phyloP scores from a whole-genome alignment of 2,888 invertebrate species.

The Prosapia bicincta region DNA sequence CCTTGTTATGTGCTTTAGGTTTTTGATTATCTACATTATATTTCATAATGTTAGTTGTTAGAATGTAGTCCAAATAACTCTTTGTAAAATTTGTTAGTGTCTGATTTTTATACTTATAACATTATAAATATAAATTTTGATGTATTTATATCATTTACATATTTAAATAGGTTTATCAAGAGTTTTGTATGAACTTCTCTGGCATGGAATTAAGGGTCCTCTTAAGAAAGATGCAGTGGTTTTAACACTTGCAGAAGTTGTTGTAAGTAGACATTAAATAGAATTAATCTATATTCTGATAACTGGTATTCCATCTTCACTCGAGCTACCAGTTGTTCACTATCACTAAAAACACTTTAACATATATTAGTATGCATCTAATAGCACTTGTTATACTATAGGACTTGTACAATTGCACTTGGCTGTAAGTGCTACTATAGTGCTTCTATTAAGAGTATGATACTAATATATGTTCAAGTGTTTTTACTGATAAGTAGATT shows the following conservation, averaged over 20 bases:
- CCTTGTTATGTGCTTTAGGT: background rate
- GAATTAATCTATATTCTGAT: slow-evolving; percentile 4
- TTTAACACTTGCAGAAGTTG: slow-evolving; percentile 67
- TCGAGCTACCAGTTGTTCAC: background rate
- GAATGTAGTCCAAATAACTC: background rate
- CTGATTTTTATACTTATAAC: too few relatives aligned
- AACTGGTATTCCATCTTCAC: slow-evolving; percentile 14
- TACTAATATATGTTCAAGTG: too few relatives aligned
- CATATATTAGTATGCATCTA: too few relatives aligned
- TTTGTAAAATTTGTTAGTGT: slow-evolving; percentile 48
- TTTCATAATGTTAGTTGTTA: too few relatives aligned
- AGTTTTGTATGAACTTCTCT: slow-evolving; percentile 75
- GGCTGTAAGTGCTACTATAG: too few relatives aligned
- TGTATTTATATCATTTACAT: too few relatives aligned
- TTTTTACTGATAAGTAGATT: too few relatives aligned
- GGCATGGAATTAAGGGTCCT: slow-evolving; percentile 70
- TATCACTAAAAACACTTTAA: background rate
- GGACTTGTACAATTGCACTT: too few relatives aligned
- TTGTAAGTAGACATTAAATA: slow-evolving; percentile 66
- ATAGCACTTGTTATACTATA: background rate
- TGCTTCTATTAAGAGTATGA: too few relatives aligned
- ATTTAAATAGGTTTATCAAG: slow-evolving; percentile 67
- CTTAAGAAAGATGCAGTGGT: slow-evolving; percentile 77
- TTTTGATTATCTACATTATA: background rate
- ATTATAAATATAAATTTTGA: too few relatives aligned